A percentile compares a stretch with the other conserved stretches of the same genome.
These are phyloP conservation scores for Acanthochromis polyacanthus DNA, from an alignment of 2,113 vertebrate genomes.

Conservation along the genomic window DNA sequence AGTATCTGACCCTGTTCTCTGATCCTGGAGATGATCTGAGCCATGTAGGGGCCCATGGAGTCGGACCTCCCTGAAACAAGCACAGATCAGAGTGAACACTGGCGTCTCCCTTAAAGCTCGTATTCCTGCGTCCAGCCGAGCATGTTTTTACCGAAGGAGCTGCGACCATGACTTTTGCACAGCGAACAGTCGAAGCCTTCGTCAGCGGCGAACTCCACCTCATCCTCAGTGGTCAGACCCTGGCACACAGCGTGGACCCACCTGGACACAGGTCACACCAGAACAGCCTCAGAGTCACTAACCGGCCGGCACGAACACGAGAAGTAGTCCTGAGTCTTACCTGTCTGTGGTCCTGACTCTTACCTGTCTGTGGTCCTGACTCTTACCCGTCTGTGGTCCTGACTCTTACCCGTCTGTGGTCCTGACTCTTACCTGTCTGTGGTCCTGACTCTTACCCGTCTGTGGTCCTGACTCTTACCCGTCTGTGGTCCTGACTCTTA, in stretches of 20 bases:
- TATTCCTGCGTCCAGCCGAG: no score
- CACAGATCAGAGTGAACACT: neutral
- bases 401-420: neutral
- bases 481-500: no score
- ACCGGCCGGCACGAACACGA: no score
- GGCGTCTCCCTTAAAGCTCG: neutral
- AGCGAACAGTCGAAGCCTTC: constrained; percentile 95
- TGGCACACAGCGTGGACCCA: constrained; percentile 98
- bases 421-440: no score
- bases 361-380: neutral
- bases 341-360: no score
- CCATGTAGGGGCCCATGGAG: constrained; percentile 60
- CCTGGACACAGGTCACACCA: constrained; percentile 72
- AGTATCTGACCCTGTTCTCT: constrained; percentile 69
- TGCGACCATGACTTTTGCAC: constrained; percentile 87
- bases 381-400: no score
- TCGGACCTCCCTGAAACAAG: constrained; percentile 60
- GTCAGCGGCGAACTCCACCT: constrained; percentile 93
- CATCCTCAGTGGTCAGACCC: constrained; percentile 91
- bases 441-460: no score
- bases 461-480: constrained; percentile 80
- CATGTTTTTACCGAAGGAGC: constrained; percentile 83
- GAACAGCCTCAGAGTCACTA: no score
- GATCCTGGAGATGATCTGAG: constrained; percentile 71
- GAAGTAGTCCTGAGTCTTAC: no score